These are phyloP conservation scores for Bettongia penicillata DNA, from an alignment of 2,113 vertebrate species.

Conservation along the genomic window DNA sequence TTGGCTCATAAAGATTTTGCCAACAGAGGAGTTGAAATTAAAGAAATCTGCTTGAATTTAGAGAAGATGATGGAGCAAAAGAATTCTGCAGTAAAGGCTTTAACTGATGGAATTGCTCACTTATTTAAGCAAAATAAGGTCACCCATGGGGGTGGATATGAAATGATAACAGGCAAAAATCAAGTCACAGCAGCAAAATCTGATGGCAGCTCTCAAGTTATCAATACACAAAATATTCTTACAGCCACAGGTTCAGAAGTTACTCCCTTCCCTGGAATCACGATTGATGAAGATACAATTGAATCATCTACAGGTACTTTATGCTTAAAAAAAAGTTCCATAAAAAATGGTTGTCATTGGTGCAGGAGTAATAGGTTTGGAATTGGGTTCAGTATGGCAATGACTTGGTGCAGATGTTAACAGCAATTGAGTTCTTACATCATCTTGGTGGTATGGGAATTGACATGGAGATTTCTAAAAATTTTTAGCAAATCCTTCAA, in stretches of 20 bases:
- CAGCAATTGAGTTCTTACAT: slow-evolving; percentile 96
- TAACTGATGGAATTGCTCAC: slow-evolving; percentile 98
- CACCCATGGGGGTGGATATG: slow-evolving; percentile 91
- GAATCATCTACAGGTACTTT: slow-evolving; percentile 98
- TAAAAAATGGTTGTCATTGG: slow-evolving; percentile 97
- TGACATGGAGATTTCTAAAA: slow-evolving; percentile 99
- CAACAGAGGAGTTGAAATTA: slow-evolving; percentile 81
- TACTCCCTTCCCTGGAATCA: slow-evolving; percentile 96
- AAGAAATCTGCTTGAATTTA: slow-evolving; percentile 94
- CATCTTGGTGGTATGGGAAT: slow-evolving; percentile 98
- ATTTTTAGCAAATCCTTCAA: slow-evolving; percentile 97
- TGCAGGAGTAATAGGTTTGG: slow-evolving; percentile 97
- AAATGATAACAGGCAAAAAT: slow-evolving; percentile 95
- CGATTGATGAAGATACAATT: slow-evolving; percentile 94
- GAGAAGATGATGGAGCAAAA: slow-evolving; percentile 99
- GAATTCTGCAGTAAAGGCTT: slow-evolving; percentile 94
- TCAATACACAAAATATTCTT: slow-evolving; percentile 97
- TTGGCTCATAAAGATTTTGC: too few relatives aligned
- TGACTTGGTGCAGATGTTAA: slow-evolving; percentile 96
- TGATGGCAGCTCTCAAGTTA: slow-evolving; percentile 93
- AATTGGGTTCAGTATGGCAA: slow-evolving; percentile 99
- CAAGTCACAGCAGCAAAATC: slow-evolving; percentile 92
- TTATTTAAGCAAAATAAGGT: slow-evolving; percentile 99
- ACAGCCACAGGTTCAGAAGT: slow-evolving; percentile 98
- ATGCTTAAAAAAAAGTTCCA: slow-evolving; percentile 93